Conservation (phyloP, 2,888 invertebrate genomes). For the Spilarctia lutea region DNA sequence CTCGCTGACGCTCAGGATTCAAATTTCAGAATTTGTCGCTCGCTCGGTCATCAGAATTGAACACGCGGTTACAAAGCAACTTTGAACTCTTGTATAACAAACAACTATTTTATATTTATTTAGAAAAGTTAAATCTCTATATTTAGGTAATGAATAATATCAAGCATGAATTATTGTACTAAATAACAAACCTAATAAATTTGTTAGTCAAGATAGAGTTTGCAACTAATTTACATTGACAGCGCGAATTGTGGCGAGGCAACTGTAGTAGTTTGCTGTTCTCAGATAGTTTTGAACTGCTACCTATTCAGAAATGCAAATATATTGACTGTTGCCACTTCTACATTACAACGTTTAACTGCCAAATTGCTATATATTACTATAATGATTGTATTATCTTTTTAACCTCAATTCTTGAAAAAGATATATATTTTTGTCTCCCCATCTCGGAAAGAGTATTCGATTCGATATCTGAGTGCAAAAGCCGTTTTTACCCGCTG, state of each 20-base stretch:
- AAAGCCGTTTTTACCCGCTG: too few relatives aligned
- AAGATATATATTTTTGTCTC: too few relatives aligned
- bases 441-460: too few relatives aligned
- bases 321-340: slow-evolving; percentile 6
- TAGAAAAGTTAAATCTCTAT: background rate
- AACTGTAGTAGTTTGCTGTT: slow-evolving; percentile 30
- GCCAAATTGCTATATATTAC: background rate
- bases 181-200: slow-evolving; percentile 7
- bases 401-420: too few relatives aligned
- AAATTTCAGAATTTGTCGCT: too few relatives aligned
- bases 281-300: slow-evolving; percentile 28
- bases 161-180: background rate
- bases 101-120: too few relatives aligned
- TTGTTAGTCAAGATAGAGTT: slow-evolving; percentile 24
- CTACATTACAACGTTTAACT: background rate
- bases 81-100: too few relatives aligned
- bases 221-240: slow-evolving; percentile 44
- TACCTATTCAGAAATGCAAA: slow-evolving; percentile 18
- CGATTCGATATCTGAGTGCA: too few relatives aligned
- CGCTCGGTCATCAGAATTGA: too few relatives aligned
- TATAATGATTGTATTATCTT: background rate
- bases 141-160: background rate
- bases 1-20: too few relatives aligned
- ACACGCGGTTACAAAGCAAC: too few relatives aligned
- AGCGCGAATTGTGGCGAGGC: slow-evolving; percentile 28